A percentile compares a stretch with the other conserved stretches of the same genome.
Evolutionary conservation across 2,797 vertebrate genomes (phyloP).

Genomic region (Synaphobranchus kaupii): DNA sequence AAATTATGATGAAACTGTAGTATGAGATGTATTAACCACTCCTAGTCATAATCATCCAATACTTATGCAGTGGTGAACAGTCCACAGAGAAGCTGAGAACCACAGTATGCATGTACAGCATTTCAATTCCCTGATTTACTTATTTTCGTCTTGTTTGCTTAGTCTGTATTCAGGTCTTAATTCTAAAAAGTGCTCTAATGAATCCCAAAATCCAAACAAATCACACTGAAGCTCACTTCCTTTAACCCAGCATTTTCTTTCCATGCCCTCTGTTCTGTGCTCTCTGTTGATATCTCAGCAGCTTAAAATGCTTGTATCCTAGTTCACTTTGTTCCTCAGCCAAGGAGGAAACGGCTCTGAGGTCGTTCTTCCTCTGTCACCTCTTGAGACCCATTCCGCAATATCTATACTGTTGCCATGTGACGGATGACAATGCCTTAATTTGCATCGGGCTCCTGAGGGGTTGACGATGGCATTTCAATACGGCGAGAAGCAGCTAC

Average conservation of each 20-base stretch:
- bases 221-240: not conserved
- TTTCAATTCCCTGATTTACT: not conserved
- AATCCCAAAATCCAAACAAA: not conserved
- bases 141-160: not conserved
- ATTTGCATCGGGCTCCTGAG: not conserved
- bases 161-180: not conserved
- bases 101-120: not conserved
- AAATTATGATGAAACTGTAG: not conserved
- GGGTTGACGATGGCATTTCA: constrained; percentile 32
- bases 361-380: constrained; percentile 16
- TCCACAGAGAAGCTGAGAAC: not conserved
- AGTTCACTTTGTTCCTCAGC: constrained; percentile 27
- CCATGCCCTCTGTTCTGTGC: not conserved
- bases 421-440: constrained; percentile 31
- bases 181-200: not conserved
- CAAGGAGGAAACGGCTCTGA: constrained; percentile 28
- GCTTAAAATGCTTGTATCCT: not conserved
- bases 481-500: constrained; percentile 16
- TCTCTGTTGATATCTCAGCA: not conserved
- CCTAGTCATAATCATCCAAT: not conserved
- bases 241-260: not conserved
- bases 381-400: constrained; percentile 15
- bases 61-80: not conserved
- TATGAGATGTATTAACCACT: not conserved
- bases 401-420: constrained; percentile 29